A percentile compares a stretch with the other conserved stretches of the same genome.
These are phyloP conservation scores for Cinclus mexicanus DNA, from an alignment of 2,113 vertebrate genomes.

Conservation along the genomic window DNA sequence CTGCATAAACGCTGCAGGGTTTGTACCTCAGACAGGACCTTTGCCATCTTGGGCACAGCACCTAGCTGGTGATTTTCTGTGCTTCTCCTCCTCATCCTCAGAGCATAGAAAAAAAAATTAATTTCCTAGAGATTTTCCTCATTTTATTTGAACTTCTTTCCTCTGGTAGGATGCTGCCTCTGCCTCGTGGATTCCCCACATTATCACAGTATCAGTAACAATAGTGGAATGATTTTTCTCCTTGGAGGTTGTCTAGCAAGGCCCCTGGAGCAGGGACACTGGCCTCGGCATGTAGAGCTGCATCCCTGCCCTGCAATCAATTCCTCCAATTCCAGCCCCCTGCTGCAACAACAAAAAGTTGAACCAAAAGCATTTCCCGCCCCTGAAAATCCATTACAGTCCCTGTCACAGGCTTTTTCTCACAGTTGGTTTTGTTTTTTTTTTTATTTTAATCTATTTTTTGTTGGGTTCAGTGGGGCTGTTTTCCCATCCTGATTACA, in stretches of 20 bases:
- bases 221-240: neutral
- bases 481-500: neutral
- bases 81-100: neutral
- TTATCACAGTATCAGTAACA: neutral
- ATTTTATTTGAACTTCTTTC: neutral
- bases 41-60: neutral
- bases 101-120: accelerated
- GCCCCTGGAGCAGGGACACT: neutral
- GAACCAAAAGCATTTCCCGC: neutral
- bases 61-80: neutral
- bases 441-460: neutral
- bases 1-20: neutral
- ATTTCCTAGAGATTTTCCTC: neutral
- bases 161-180: accelerated
- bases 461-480: neutral
- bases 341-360: constrained; percentile 20
- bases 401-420: neutral
- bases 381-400: constrained; percentile 32
- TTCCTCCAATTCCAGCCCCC: neutral
- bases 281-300: accelerated
- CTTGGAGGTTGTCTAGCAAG: neutral
- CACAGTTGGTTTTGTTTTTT: neutral
- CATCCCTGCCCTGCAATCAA: neutral
- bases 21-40: neutral
- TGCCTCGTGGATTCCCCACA: accelerated